A percentile compares a stretch with the other conserved stretches of the same genome.
Evolutionary conservation across 2,888 invertebrate genomes (phyloP).

Genomic region (Isoperla grammatica): DNA sequence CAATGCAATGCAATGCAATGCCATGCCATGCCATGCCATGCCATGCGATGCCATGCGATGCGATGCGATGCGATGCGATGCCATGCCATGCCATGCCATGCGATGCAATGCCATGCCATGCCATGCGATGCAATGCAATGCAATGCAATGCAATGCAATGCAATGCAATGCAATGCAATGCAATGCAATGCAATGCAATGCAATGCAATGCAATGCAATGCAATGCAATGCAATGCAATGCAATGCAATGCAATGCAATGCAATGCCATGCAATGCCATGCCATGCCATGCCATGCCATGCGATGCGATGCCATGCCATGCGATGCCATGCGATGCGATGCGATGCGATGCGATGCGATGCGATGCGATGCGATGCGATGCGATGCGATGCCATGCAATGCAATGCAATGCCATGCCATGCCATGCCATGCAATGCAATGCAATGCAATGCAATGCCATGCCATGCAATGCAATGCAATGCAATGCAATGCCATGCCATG

Average conservation of each 20-base stretch:
- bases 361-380: too few species aligned
- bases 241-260: too few species aligned
- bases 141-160: neutral
- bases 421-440: too few species aligned
- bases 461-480: too few species aligned
- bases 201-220: neutral
- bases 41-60: neutral
- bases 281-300: too few species aligned
- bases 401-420: too few species aligned
- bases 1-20: neutral
- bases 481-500: too few species aligned
- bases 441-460: too few species aligned
- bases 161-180: neutral
- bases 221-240: neutral
- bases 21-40: neutral
- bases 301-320: neutral
- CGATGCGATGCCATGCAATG: too few species aligned
- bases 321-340: too few species aligned
- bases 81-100: neutral
- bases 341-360: too few species aligned
- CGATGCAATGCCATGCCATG: neutral
- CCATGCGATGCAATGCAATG: neutral
- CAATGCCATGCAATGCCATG: too few species aligned
- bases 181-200: neutral
- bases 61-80: slow-evolving; percentile 1